Conservation (phyloP, 2,888 invertebrate species). For the Synanthedon andrenaeformis region DNA sequence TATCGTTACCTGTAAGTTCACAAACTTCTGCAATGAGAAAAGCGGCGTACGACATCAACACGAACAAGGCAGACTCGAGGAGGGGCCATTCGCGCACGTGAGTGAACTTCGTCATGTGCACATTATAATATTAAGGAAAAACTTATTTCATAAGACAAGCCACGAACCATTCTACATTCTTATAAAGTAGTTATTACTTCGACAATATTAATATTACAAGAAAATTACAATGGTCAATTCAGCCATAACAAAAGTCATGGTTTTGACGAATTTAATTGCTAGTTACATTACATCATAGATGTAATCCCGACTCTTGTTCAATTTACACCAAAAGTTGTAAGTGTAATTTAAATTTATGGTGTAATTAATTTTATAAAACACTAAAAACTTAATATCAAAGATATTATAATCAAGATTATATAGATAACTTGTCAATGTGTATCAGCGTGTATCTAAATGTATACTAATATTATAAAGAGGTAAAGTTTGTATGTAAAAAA, state of each 20-base stretch:
- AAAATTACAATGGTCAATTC: neutral
- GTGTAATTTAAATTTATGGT: no score
- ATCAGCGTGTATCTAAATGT: no score
- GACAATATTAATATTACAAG: neutral
- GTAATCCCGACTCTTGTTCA: no score
- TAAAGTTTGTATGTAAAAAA: no score
- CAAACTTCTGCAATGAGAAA: conserved; percentile 97
- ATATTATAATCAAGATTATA: neutral
- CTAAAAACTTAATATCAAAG: neutral
- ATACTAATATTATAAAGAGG: no score
- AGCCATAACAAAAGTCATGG: no score
- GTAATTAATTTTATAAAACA: no score
- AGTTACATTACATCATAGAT: no score
- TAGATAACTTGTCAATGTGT: neutral
- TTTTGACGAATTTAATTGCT: no score
- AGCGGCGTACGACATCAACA: conserved; percentile 97
- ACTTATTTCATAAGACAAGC: neutral
- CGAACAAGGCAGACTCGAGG: conserved; percentile 95
- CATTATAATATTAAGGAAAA: conserved; percentile 31
- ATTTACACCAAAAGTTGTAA: no score
- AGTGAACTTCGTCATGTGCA: conserved; percentile 92
- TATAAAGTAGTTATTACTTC: neutral
- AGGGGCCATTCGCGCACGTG: conserved; percentile 94
- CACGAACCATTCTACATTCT: neutral
- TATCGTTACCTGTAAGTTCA: conserved; percentile 85